Base-by-base conservation (phyloP, 2,113 vertebrate species). In the Oncorhynchus clarkii region DNA sequence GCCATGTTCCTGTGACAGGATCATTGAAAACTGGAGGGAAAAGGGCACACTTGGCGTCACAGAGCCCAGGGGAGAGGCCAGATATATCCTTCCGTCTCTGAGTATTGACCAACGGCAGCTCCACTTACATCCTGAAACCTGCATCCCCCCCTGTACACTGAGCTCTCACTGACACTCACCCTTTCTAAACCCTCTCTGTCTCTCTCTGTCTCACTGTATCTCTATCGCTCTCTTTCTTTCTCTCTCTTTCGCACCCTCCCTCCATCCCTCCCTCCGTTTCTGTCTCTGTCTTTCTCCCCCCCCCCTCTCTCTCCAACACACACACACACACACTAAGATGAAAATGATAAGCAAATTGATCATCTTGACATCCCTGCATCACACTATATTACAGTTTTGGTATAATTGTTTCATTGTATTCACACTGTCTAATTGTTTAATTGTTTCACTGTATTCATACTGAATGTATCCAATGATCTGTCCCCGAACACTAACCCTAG, bases 41-140 rank as follows among this genome's bases (percentile, higher is more conserved):
- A 80, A 45, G 73, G 87, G 79, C 78, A 73, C 82, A 88, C 72
- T 82, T 77, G 70, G 81, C 18, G 34, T 77, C 24, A 62, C 29
- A 49, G 60, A 51, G 85, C 90, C 80, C 88, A 49, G 11, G 86
- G 87, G 89, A 80, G 78, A 62, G 16, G 78, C 84, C 74, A 73
- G 72, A 88, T 90, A 84, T 80, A 91, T 73, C 76, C 75, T 82
- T 78, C 79, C 82, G 59, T 86, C 82, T 84, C 80, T 8, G 73
- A 76, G 77, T 82, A 83, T 84, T 83, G 86, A 88, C 82, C 84
- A 85, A 71, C n/a, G 45, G 48, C 72, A 75, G 79, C 76, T 88
- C 86, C 64, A 73, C 79, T 86, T 86, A 84, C 86, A 64, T n/a
- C 69, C 70, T 72, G 79, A 29, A 76, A 76, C 48, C 31, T 22